Evolutionary conservation across 2,888 invertebrate species (phyloP), one percentile per base, ranked within the genome.

Genomic region (Plagiodera versicolora): DNA sequence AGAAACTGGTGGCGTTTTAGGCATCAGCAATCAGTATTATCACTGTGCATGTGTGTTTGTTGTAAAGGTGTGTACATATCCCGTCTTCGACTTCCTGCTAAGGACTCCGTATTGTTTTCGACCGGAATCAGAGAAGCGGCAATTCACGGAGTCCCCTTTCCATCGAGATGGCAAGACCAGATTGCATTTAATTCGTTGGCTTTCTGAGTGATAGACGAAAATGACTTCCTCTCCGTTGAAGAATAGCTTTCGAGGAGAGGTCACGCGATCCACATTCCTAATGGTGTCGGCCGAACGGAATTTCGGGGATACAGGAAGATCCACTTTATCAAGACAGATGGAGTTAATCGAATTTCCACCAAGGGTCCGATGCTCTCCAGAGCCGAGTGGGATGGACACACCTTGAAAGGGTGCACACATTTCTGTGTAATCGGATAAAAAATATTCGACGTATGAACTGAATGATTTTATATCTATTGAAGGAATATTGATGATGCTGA

Each of bases 121-220:
- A 16, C n/a, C 14, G 20, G 45, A 53, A 44, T 53, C 24, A 53
- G 47, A 58, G 58, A 50, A 50, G 58, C 55, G 44, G 55, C 62
- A 62, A 58, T 58, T 56, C 52, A 56, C 58, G 51, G 56, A 58
- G 49, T 51, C 11, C 39, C 39, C 61, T 54, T 55, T 49, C 56
- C 24, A n/a, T 17, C n/a, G n/a, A 63, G 63, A 63, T 63, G 51
- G 63, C 54, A 57, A 50, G 39, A 32, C n/a, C 32, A 63, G 63
- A 63, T 63, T 63, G 63, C 55, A 48, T 60, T 63, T 63, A 58
- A 63, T 60, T 55, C 57, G 63, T 60, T 60, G 60, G 60, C 56
- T 63, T 60, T 59, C 58, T 63, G 63, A 63, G 56, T 63, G 63
- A 63, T 60, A 60, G 63, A 56, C 60, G 63, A 63, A 63, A 63